Base-by-base conservation (phyloP, 2,113 vertebrate species). In the Halcyon malimbica region DNA sequence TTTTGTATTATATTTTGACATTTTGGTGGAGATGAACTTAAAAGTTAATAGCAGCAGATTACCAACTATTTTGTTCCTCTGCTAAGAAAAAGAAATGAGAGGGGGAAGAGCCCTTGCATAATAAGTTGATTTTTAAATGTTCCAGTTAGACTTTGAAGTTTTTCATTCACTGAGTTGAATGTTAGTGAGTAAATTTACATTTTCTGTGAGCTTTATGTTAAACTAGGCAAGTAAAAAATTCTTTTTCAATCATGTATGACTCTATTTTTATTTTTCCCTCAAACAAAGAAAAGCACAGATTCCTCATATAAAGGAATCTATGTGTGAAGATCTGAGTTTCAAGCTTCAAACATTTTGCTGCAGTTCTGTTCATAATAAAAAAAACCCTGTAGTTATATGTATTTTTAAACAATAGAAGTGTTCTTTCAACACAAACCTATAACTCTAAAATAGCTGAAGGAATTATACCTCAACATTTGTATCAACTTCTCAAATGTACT, bases 21-120 rank as follows among this genome's bases (percentile, higher is more conserved):
- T 81, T 96, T 94, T 60, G 81, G 41, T 91, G 39, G 19, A 42
- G n/a, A 71, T 41, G 33, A 94, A 89, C 60, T 91, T 90, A 78
- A 76, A 93, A 94, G 82, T 92, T 86, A 89, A 94, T 84, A 90
- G 83, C 75, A 77, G 50, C 37, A 85, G 70, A 91, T 90, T 91
- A 91, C 53, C 37, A 67, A 78, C 35, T 67, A 87, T 91, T 87
- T 91, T 75, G 73, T 69, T 93, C 48, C 29, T 86, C 82, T 84
- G 48, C 64, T 91, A 89, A 68, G 65, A 87, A 91, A 89, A 89
- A 90, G 39, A 91, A 87, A 91, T 53, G 28, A 15, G 2, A 50
- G 12, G 35, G 51, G 70, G 33, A 83, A 93, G 31, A 95, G 80
- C 42, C 26, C 39, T 89, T 85, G 67, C 70, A 74, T 86, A 69